Evolutionary conservation across 2,797 vertebrate species (phyloP), one percentile per base, ranked within the genome.

Genomic region (Poeciliopsis gracilis): DNA sequence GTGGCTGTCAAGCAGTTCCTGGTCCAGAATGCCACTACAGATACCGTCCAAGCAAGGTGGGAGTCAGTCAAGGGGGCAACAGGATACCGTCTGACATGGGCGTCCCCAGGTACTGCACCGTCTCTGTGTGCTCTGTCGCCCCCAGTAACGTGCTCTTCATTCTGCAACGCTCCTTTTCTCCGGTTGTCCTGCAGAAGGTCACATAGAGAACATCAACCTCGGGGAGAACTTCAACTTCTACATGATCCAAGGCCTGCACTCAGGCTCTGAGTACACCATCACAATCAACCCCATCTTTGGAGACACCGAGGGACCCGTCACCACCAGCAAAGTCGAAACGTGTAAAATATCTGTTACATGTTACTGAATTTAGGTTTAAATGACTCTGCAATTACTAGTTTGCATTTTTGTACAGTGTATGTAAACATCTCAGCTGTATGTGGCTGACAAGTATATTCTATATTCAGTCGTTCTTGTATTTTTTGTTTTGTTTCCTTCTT

Each of bases 61-160:
- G 85, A 88, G 0, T 88, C 95, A 0, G 96, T 98, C 6, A 94
- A 79, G 8, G 97, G 97, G 4, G 97, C 97, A 1, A 93, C 96
- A 0, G 97, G 97, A 1, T 98, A 97, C 92, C 94, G 97, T 13
- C 95, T 98, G 73, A 98, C 96, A n/a, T 98, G 97, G 97, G 88
- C 92, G 8, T 95, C 96, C 1, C 66, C 90, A 95, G 97, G 97
- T 97, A 94, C 45, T 1, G 41, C 61, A 36, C 38, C 47, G 33
- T 38, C 1, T 43, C n/a, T 75, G 23, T 78, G n/a, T 0, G 23
- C 9, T 36, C 45, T 38, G 15, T 47, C 47, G 63, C 5, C 53
- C 10, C 1, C 5, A n/a, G 25, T 28, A 82, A 2, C 7, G 4
- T 15, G 3, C 18, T 67, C 47, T 66, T 18, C 23, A 28, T 51